These are phyloP conservation scores for Drosophila infuscata DNA, from an alignment of 2,888 invertebrate species.

Conservation along the genomic window DNA sequence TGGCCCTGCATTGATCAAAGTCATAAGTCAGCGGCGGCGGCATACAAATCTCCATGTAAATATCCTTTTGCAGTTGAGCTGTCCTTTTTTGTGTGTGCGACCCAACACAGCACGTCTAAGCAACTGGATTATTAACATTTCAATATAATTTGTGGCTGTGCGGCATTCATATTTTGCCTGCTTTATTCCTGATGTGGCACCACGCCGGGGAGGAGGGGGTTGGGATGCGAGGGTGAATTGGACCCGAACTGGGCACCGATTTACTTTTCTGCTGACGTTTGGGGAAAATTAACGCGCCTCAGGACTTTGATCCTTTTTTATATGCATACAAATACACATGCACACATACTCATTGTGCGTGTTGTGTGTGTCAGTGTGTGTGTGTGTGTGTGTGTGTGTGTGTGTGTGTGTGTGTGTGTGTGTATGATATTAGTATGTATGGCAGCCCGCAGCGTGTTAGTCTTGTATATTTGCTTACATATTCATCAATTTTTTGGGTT, in stretches of 20 bases:
- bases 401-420: no score
- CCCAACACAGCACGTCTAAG: constrained; percentile 70
- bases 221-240: not conserved
- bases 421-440: constrained; percentile 44
- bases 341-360: constrained; percentile 3
- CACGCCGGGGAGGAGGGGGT: not conserved
- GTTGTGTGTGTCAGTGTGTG: not conserved
- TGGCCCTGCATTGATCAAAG: constrained; percentile 74
- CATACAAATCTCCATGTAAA: constrained; percentile 79
- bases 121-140: constrained; percentile 82
- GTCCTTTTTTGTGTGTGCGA: constrained; percentile 57
- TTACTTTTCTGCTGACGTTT: constrained; percentile 78
- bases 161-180: constrained; percentile 61
- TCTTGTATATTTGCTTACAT: constrained; percentile 75
- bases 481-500: constrained; percentile 78
- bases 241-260: constrained; percentile 52
- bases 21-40: constrained; percentile 78
- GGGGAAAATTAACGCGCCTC: constrained; percentile 75
- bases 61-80: constrained; percentile 76
- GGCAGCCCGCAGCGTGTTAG: constrained; percentile 61
- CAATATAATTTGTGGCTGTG: constrained; percentile 72
- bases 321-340: constrained; percentile 5
- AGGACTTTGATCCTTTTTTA: constrained; percentile 77
- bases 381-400: not conserved
- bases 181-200: not conserved